Conservation (phyloP, 2,113 vertebrate species). For the Gymnobelideus leadbeateri region DNA sequence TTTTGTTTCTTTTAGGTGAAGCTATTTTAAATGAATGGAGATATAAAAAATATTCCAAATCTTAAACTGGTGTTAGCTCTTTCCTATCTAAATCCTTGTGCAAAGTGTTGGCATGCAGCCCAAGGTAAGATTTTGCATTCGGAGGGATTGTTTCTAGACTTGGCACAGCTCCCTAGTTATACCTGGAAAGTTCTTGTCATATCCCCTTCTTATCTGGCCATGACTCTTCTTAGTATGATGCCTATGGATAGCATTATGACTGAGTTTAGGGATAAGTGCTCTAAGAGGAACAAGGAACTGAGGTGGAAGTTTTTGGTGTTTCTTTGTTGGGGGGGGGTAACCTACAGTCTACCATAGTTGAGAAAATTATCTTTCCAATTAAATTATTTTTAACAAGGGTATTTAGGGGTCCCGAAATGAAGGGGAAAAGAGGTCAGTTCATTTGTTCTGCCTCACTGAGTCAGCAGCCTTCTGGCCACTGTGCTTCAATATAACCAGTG, state of each 20-base stretch:
- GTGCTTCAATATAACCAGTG: constrained; percentile 35
- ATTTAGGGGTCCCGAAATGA: constrained; percentile 54
- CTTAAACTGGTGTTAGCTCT: constrained; percentile 48
- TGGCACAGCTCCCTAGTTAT: constrained; percentile 39
- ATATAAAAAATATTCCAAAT: constrained; percentile 40
- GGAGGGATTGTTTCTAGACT: constrained; percentile 59
- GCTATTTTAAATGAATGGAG: constrained; percentile 41
- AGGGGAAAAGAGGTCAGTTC: constrained; percentile 77
- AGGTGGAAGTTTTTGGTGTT: background rate
- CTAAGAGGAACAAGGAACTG: constrained; percentile 25
- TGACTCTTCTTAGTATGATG: constrained; percentile 56
- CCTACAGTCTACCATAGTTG: constrained; percentile 27
- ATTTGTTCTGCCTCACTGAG: constrained; percentile 75
- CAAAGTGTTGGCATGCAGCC: constrained; percentile 39
- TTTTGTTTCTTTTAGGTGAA: constrained; percentile 26
- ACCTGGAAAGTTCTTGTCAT: constrained; percentile 35
- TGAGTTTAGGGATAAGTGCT: constrained; percentile 48
- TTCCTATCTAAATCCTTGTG: constrained; percentile 26
- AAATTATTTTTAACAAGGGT: constrained; percentile 69
- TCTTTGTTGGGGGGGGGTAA: constrained; percentile 24
- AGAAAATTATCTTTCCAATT: constrained; percentile 78
- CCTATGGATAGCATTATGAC: constrained; percentile 26
- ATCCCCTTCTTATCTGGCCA: constrained; percentile 49
- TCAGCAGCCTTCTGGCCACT: constrained; percentile 76
- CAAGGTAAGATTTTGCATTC: constrained; percentile 45